Evolutionary conservation across 1,140 invertebrate species (phyloP), one percentile per base, ranked within the genome.

Genomic region (Lysiphlebus fabarum): DNA sequence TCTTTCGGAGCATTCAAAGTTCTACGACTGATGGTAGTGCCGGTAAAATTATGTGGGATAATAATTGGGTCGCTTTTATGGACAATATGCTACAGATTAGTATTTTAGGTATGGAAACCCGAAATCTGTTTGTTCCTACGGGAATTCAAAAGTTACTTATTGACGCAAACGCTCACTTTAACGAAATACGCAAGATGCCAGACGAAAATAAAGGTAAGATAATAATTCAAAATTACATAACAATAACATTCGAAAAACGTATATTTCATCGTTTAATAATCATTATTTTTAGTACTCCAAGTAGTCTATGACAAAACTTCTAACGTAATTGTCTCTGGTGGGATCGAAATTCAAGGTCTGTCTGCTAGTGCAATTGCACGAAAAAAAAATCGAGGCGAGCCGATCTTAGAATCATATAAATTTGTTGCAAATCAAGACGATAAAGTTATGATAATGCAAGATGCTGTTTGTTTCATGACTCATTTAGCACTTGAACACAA

Each of bases 51-150:
- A 62, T 66, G 37, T 94, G 92, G 92, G 76, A 77, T 11, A 87
- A 88, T 65, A 95, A 96, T 73, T 98, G 92, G 92, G 86, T 95
- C 0, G 85, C 92, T 0, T 97, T 95, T 74, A 86, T 97, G 83
- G 95, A 98, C 73, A 93, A 89, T 12, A 90, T 97, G 86, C 76
- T 97, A 12, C 95, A 98, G 73, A 85, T 96, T 62, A 85, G 89
- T 62, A 87, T 96, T 48, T 68, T 96, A 1, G 83, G 84, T 34
- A 77, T 84, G n/a, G 89, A 92, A 63, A 87, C 87, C 0, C 76
- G 90, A 59, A 82, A 85, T 14, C 82, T 97, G 0, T 86, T 87
- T 66, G 85, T 98, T 1, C 95, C 95, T 2, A 96, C 91, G 0
- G 86, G 87, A 63, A 91, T 98, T 38, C 82, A 87, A 48, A 89